A percentile compares a stretch with the other conserved stretches of the same genome.
Conservation (phyloP, 1,140 invertebrate species). For the Dolichoris vasculosae region DNA sequence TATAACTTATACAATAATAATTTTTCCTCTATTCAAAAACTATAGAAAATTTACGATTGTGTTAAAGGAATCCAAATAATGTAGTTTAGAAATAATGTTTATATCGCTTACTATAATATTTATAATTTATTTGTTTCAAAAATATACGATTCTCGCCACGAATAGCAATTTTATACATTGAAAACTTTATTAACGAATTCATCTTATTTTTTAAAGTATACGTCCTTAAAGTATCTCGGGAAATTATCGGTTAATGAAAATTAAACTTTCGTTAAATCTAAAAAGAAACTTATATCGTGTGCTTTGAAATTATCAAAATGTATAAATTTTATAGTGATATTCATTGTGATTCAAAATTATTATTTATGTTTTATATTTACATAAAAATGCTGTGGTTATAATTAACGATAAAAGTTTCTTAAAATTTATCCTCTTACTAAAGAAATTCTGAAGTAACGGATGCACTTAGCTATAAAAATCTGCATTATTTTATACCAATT, state of each 20-base stretch:
- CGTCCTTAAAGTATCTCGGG: not conserved
- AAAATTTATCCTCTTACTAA: not conserved
- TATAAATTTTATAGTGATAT: not conserved
- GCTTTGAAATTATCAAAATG: not conserved
- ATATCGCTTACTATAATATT: no score
- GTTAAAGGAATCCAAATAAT: not conserved
- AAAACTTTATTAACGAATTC: not conserved
- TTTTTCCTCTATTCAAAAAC: not conserved
- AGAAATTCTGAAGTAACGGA: no score
- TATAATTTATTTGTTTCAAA: no score
- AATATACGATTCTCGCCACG: not conserved
- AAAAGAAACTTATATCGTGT: not conserved
- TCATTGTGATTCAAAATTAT: not conserved
- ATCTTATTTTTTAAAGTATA: not conserved
- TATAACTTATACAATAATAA: constrained; percentile 37
- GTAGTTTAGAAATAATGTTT: not conserved
- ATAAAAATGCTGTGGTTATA: not conserved
- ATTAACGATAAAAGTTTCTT: not conserved
- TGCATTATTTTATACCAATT: no score
- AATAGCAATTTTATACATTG: not conserved
- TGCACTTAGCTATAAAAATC: no score
- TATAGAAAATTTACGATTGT: constrained; percentile 22
- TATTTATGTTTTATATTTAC: not conserved
- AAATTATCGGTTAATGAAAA: not conserved
- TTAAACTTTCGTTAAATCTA: not conserved